A percentile compares a stretch with the other conserved stretches of the same genome.
phyloP scores from a whole-genome alignment of 1,140 invertebrate genomes.

The Zaprionus taronus region DNA sequence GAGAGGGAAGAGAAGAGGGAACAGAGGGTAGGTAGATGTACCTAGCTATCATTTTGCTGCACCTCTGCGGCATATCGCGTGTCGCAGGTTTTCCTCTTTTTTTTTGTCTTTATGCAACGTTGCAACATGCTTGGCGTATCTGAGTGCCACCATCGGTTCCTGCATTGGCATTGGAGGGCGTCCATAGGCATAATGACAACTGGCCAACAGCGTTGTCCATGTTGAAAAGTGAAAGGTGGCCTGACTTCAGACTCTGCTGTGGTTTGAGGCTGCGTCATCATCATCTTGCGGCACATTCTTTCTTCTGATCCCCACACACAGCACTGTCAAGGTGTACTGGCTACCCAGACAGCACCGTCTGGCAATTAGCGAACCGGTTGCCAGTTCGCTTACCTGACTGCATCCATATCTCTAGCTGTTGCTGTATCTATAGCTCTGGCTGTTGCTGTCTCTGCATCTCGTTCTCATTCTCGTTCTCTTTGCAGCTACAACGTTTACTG shows the following conservation, averaged over 20 bases:
- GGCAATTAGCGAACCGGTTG: conserved; percentile 68
- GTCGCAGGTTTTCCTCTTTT: conserved; percentile 37
- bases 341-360: conserved; percentile 6
- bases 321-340: conserved; percentile 72
- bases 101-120: conserved; percentile 65
- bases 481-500: conserved; percentile 65
- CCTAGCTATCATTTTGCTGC: conserved; percentile 7
- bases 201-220: conserved; percentile 30
- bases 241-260: conserved; percentile 15
- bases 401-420: not conserved
- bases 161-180: conserved; percentile 76
- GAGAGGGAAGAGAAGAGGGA: not conserved
- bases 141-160: conserved; percentile 55
- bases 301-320: conserved; percentile 17
- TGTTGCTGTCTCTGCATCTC: not conserved
- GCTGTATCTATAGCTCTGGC: not conserved
- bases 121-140: conserved; percentile 21
- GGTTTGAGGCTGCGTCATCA: conserved; percentile 12
- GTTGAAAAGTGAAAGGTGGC: conserved; percentile 74
- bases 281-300: conserved; percentile 60
- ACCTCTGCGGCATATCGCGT: conserved; percentile 57
- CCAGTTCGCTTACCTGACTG: conserved; percentile 7
- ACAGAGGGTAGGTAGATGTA: not conserved
- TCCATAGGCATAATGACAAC: conserved; percentile 27
- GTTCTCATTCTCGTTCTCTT: conserved; percentile 6